A percentile compares a stretch with the other conserved stretches of the same genome.
Conservation (phyloP, 2,113 vertebrate genomes). For the Vanacampus margaritifer region DNA sequence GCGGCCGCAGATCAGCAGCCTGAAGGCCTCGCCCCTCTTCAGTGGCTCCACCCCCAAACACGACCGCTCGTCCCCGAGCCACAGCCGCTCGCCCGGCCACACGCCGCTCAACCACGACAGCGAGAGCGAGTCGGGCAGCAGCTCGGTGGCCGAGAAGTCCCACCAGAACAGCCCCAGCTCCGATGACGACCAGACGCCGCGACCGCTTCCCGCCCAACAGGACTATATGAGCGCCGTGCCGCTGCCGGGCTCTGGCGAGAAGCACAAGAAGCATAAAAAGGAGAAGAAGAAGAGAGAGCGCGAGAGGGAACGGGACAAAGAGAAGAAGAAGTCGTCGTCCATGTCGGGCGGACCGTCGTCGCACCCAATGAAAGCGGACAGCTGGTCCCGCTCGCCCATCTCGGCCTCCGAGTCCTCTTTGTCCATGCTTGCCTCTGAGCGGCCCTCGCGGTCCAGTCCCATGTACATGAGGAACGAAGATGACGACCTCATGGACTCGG, state of each 20-base stretch:
- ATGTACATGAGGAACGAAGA: conserved; percentile 91
- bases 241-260: conserved; percentile 87
- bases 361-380: conserved; percentile 87
- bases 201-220: conserved; percentile 68
- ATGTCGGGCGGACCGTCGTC: conserved; percentile 67
- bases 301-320: conserved; percentile 85
- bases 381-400: conserved; percentile 93
- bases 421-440: conserved; percentile 85
- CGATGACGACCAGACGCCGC: conserved; percentile 84
- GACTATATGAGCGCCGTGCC: conserved; percentile 78
- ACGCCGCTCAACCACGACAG: conserved; percentile 94
- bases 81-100: conserved; percentile 95
- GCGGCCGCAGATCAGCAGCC: conserved; percentile 86
- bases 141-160: conserved; percentile 91
- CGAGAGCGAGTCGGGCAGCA: conserved; percentile 95
- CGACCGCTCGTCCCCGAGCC: conserved; percentile 95
- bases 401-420: conserved; percentile 83
- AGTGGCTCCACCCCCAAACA: conserved; percentile 97
- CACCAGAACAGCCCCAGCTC: conserved; percentile 98
- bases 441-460: conserved; percentile 84
- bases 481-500: conserved; percentile 96
- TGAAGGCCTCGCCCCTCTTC: conserved; percentile 93
- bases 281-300: conserved; percentile 86
- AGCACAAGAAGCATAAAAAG: conserved; percentile 99
- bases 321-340: conserved; percentile 87